Evolutionary conservation across 2,888 invertebrate genomes (phyloP).

Genomic region (Ectemnius cavifrons): DNA sequence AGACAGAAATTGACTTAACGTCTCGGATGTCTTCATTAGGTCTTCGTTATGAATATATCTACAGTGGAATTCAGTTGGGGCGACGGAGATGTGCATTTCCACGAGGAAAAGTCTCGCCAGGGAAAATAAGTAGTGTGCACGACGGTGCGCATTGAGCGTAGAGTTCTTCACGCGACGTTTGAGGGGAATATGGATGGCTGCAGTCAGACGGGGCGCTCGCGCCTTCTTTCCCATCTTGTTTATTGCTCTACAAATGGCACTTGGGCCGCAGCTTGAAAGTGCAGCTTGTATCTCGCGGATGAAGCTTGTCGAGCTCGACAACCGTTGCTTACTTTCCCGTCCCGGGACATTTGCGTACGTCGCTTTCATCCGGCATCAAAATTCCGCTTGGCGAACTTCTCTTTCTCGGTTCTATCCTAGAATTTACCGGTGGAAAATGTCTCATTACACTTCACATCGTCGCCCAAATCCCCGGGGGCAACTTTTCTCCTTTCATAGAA

Average conservation of each 20-base stretch:
- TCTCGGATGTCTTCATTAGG: too few species aligned
- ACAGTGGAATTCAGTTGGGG: too few species aligned
- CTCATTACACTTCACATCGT: not conserved
- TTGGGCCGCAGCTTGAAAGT: not conserved
- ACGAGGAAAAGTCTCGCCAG: too few species aligned
- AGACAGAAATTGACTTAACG: too few species aligned
- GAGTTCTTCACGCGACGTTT: not conserved
- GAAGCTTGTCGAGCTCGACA: conserved; percentile 7
- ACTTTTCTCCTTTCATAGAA: conserved; percentile 17
- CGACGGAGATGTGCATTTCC: too few species aligned
- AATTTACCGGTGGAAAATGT: conserved; percentile 11
- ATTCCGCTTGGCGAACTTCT: conserved; percentile 20
- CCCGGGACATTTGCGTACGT: conserved; percentile 20
- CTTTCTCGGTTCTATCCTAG: not conserved
- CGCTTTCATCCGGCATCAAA: conserved; percentile 19
- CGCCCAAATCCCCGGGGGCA: conserved; percentile 27
- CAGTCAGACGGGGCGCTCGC: not conserved
- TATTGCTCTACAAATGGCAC: conserved; percentile 20
- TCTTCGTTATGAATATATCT: too few species aligned
- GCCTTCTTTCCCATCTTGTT: conserved; percentile 21
- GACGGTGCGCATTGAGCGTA: not conserved
- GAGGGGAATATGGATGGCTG: conserved; percentile 4
- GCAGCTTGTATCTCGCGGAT: not conserved
- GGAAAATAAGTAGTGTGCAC: too few species aligned
- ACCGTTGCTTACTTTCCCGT: conserved; percentile 12